These are phyloP conservation scores for Anastrepha obliqua DNA, from an alignment of 1,140 invertebrate genomes.

Conservation along the genomic window DNA sequence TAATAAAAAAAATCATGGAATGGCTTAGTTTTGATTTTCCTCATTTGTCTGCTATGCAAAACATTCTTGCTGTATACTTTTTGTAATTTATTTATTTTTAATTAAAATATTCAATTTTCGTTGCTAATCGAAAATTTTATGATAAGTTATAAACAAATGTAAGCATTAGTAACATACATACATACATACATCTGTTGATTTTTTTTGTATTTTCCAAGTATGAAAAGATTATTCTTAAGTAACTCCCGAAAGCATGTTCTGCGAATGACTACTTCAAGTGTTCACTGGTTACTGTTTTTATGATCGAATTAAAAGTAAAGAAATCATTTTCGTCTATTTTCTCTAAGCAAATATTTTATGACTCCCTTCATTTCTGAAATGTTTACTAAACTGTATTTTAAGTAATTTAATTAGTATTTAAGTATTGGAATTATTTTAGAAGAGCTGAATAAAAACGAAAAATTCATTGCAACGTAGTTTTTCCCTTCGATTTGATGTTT, in stretches of 20 bases:
- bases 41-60: not conserved
- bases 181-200: too few species aligned
- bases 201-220: not conserved
- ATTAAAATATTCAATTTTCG: not conserved
- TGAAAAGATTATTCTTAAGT: not conserved
- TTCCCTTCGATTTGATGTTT: too few species aligned
- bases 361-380: not conserved
- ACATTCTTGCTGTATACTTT: not conserved
- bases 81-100: constrained; percentile 28
- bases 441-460: not conserved
- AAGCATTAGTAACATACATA: too few species aligned
- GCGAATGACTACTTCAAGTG: too few species aligned
- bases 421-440: not conserved
- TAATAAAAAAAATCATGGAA: too few species aligned
- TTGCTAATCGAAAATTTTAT: not conserved
- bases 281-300: too few species aligned
- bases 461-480: too few species aligned
- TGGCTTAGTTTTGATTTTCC: too few species aligned
- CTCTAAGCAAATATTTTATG: not conserved
- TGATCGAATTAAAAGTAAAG: not conserved
- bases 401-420: not conserved
- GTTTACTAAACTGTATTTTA: not conserved
- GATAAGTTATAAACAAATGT: not conserved
- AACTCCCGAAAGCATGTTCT: not conserved
- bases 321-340: not conserved